These are phyloP conservation scores for Phainopepla nitens DNA, from an alignment of 2,113 vertebrate species.

Conservation along the genomic window DNA sequence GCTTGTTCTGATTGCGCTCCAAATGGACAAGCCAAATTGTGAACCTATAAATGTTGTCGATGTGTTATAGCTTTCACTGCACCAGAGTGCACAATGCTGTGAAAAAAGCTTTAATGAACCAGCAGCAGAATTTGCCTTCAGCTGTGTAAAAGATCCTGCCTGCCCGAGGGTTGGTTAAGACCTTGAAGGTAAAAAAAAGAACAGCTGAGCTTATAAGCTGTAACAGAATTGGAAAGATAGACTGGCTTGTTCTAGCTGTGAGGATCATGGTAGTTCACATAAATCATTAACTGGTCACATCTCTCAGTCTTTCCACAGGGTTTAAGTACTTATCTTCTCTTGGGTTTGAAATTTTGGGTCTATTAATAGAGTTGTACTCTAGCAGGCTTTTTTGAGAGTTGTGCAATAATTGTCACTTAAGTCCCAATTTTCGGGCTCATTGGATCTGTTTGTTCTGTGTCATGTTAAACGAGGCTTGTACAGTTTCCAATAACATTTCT, in stretches of 20 bases:
- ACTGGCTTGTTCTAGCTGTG: not conserved
- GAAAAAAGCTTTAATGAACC: not conserved
- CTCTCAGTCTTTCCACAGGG: not conserved
- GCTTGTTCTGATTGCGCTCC: not conserved
- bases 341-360: not conserved
- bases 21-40: not conserved
- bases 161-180: not conserved
- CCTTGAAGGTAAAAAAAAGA: not conserved
- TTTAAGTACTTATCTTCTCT: not conserved
- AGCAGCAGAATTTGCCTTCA: not conserved
- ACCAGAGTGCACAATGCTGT: not conserved
- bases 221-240: not conserved
- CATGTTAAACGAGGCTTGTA: rapidly evolving
- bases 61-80: not conserved
- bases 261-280: not conserved
- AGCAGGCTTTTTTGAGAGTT: not conserved
- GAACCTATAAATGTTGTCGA: not conserved
- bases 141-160: not conserved
- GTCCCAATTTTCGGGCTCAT: not conserved
- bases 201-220: not conserved
- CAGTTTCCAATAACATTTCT: not conserved
- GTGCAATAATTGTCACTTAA: not conserved
- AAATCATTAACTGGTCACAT: not conserved
- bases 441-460: not conserved
- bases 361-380: not conserved